Base-by-base conservation (phyloP, 2,888 invertebrate genomes). In the Ennomos erosarius region DNA sequence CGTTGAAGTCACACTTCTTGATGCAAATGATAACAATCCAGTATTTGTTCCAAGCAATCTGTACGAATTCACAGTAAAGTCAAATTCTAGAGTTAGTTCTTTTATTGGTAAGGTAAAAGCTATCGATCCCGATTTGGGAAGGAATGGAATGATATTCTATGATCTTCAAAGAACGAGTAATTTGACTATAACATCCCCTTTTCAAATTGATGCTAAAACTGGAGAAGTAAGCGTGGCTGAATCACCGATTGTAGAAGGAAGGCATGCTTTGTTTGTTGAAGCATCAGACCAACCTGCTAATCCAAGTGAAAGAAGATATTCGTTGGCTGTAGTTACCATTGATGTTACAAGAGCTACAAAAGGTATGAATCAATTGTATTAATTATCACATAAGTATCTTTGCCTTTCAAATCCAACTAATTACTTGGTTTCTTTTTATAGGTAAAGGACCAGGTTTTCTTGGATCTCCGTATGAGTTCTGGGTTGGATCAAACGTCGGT, bases 11-110 rank as follows among this genome's bases (percentile, higher is more conserved):
- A 96, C 96, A 0, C 84, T 98, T 33, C 89, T 97, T 0, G 98
- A 98, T 79, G 97, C 98, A 11, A 98, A 98, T 78, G 98, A 98
- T 79, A 98, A 98, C 74, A 97, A 96, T 71, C 98, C 98, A 0
- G 95, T 95, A 33, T 98, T 98, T 76, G 93, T 96, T 26, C 96
- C 97, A 4, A 96, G 95, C 55, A 97, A 97, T 82, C 90, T 97
- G 6, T 98, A 97, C 73, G 96, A 97, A 75, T 96, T 98, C 73
- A 89, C 93, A 48, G 94, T 96, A 0, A 94, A 94, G 55, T 94
- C 95, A 0, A 95, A 96, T 58, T 94, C 95, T 0, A 93, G 94
- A 60, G 85, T 95, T 36, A 96, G 96, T 0, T 94, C 95, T n/a
- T 90, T 94, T 33, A 94, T 97, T 40, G 98, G 98, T 1, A 95